Conservation (phyloP, 1,140 invertebrate genomes). For the Drosophila arawakana region DNA sequence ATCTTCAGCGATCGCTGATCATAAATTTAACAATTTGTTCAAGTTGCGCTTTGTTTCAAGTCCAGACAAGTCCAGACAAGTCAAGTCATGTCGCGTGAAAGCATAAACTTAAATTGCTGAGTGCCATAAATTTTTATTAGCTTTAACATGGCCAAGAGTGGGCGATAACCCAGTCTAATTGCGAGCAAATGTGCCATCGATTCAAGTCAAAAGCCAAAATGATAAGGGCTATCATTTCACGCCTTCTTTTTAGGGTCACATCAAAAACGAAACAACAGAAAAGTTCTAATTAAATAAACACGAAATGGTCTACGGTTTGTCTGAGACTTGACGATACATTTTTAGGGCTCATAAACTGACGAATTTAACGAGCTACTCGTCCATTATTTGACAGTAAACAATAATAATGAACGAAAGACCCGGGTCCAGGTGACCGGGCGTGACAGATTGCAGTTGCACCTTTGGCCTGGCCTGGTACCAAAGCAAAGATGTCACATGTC, state of each 20-base stretch:
- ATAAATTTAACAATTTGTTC: conserved; percentile 66
- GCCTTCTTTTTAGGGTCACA: conserved; percentile 18
- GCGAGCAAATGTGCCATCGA: conserved; percentile 5
- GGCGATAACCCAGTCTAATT: conserved; percentile 36
- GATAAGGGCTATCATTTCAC: conserved; percentile 27
- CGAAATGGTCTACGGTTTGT: conserved; percentile 30
- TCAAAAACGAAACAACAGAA: conserved; percentile 1
- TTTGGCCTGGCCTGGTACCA: conserved; percentile 28
- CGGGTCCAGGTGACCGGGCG: conserved; percentile 59
- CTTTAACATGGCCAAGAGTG: conserved; percentile 39
- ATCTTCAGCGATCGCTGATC: conserved; percentile 48
- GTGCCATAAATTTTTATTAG: conserved; percentile 68
- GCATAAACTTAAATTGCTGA: conserved; percentile 49
- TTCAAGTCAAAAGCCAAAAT: background rate
- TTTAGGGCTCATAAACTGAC: conserved; percentile 57
- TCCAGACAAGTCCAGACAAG: background rate
- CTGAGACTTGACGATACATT: conserved; percentile 56
- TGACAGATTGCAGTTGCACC: conserved; percentile 65
- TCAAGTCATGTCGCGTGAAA: background rate
- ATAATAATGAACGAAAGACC: conserved; percentile 2
- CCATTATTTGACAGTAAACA: conserved; percentile 76
- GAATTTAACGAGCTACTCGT: conserved; percentile 55
- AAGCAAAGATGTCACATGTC: conserved; percentile 61
- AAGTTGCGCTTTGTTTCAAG: conserved; percentile 50
- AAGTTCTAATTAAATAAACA: conserved; percentile 73